Evolutionary conservation across 2,113 vertebrate species (phyloP).

Genomic region (Pachycephala philippinensis): DNA sequence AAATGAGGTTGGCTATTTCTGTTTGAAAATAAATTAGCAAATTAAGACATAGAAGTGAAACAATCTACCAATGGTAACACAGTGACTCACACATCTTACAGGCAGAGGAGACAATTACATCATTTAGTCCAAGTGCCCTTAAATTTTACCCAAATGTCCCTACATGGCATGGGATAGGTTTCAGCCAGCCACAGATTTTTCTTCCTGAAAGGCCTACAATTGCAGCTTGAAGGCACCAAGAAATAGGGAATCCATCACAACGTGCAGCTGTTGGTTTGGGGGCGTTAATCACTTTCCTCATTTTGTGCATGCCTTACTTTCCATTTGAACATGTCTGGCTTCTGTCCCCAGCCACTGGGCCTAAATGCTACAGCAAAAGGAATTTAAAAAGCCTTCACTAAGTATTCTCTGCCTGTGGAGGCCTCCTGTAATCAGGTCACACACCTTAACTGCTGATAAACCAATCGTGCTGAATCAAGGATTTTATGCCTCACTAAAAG

Average conservation of each 20-base stretch:
- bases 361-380: neutral
- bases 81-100: neutral
- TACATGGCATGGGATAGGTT: neutral
- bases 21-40: slow-evolving; percentile 20
- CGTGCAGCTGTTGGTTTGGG: neutral
- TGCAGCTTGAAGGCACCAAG: neutral
- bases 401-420: neutral
- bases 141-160: neutral
- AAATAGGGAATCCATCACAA: neutral
- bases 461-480: neutral
- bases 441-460: neutral
- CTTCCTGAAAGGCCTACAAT: neutral
- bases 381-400: neutral
- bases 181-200: neutral
- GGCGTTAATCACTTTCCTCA: neutral
- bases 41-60: neutral
- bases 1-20: neutral
- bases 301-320: neutral
- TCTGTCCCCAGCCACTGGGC: neutral
- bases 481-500: neutral
- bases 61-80: neutral
- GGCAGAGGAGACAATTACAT: neutral
- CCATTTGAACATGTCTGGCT: neutral
- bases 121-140: neutral
- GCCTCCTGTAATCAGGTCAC: neutral